A percentile compares a stretch with the other conserved stretches of the same genome.
Evolutionary conservation across 2,797 vertebrate species (phyloP).

Genomic region (Enteromius viviparus): DNA sequence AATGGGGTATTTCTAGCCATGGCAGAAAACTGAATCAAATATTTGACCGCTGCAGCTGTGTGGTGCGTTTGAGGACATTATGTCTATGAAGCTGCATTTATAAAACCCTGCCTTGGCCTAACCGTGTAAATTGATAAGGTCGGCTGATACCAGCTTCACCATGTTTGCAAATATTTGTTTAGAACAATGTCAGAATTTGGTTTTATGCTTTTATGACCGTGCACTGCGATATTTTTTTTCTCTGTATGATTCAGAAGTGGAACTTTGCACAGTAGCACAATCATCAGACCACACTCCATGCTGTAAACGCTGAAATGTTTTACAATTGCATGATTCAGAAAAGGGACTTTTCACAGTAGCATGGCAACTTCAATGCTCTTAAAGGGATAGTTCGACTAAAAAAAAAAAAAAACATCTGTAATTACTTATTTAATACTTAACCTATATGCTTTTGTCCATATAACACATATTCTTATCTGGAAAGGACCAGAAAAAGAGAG

Average conservation of each 20-base stretch:
- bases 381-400: background rate
- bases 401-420: no score
- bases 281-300: slow-evolving; percentile 12
- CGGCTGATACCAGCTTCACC: background rate
- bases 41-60: background rate
- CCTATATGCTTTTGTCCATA: background rate
- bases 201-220: slow-evolving; percentile 2
- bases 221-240: slow-evolving; percentile 6
- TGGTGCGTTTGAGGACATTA: background rate
- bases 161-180: slow-evolving; percentile 13
- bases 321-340: slow-evolving; percentile 42
- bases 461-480: background rate
- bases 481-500: background rate
- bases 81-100: background rate
- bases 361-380: background rate
- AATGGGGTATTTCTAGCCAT: slow-evolving; percentile 31
- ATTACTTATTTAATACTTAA: background rate
- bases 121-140: background rate
- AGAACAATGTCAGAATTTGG: background rate
- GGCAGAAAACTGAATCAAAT: slow-evolving; percentile 20
- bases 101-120: background rate
- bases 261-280: slow-evolving; percentile 49
- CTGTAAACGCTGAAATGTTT: slow-evolving; percentile 27
- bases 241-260: slow-evolving; percentile 41
- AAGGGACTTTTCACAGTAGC: slow-evolving; percentile 40